Conservation (phyloP, 2,888 invertebrate genomes). For the Bellardia pandia region DNA sequence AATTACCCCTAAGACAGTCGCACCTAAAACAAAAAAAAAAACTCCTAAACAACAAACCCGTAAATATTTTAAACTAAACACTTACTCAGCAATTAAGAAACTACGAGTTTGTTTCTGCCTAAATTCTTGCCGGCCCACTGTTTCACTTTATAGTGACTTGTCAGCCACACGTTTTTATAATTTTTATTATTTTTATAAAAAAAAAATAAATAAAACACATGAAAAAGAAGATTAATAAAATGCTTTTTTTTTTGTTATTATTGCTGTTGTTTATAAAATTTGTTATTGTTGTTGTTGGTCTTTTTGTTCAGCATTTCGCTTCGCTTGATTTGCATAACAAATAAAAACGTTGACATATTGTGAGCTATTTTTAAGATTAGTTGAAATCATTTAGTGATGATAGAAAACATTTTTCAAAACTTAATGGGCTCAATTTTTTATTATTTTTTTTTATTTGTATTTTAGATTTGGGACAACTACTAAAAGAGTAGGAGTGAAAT, state of each 20-base stretch:
- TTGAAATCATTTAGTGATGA: conserved; percentile 72
- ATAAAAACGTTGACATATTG: conserved; percentile 81
- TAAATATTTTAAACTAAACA: not conserved
- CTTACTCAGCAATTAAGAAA: not conserved
- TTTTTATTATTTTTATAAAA: conserved; percentile 14
- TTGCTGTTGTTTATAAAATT: conserved; percentile 15
- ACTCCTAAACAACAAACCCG: not conserved
- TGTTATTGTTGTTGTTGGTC: conserved; percentile 13
- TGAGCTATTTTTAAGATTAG: conserved; percentile 76
- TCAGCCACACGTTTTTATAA: conserved; percentile 54
- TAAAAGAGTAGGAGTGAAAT: conserved; percentile 52
- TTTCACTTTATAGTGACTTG: not conserved
- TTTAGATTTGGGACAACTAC: not conserved
- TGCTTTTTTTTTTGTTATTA: conserved; percentile 30
- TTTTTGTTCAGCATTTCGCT: conserved; percentile 57
- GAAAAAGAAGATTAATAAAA: conserved; percentile 69
- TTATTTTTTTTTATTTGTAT: conserved; percentile 30
- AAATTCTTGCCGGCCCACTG: conserved; percentile 28
- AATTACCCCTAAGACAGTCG: conserved; percentile 63
- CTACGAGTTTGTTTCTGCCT: not conserved
- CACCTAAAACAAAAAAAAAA: not conserved
- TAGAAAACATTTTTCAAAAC: conserved; percentile 72
- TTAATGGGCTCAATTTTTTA: conserved; percentile 68
- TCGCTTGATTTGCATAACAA: conserved; percentile 80
- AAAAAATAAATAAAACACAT: conserved; percentile 25